phyloP scores from a whole-genome alignment of 2,888 invertebrate species.

The Nemoura dubitans region DNA sequence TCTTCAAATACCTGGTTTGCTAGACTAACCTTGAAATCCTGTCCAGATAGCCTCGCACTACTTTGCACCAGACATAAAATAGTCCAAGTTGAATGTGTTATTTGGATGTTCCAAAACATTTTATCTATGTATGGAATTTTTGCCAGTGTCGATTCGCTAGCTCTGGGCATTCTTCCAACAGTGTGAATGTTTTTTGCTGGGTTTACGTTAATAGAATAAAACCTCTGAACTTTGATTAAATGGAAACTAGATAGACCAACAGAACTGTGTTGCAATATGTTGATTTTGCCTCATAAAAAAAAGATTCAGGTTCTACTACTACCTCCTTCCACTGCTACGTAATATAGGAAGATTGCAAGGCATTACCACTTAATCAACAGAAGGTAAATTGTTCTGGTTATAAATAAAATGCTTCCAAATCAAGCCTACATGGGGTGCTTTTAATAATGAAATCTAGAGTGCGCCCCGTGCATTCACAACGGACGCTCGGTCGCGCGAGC shows the following conservation, averaged over 20 bases:
- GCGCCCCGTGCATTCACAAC: too few relatives aligned
- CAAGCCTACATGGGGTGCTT: too few relatives aligned
- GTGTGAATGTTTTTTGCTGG: not conserved
- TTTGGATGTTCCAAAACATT: not conserved
- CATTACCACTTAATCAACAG: too few relatives aligned
- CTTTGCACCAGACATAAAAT: not conserved
- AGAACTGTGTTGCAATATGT: too few relatives aligned
- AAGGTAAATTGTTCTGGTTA: too few relatives aligned
- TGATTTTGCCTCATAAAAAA: too few relatives aligned
- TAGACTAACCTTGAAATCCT: not conserved
- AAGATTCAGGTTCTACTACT: too few relatives aligned
- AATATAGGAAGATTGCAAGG: too few relatives aligned
- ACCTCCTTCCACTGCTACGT: too few relatives aligned
- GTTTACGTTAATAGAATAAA: not conserved
- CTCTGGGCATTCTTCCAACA: not conserved
- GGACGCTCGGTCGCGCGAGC: too few relatives aligned
- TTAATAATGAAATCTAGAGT: too few relatives aligned
- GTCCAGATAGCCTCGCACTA: not conserved
- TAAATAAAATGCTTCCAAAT: too few relatives aligned
- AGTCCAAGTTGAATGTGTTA: not conserved
- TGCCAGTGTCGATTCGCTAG: not conserved
- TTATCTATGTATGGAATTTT: not conserved
- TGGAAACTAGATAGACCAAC: not conserved
- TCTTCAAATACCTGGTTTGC: constrained; percentile 12
- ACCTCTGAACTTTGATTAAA: not conserved